phyloP scores from a whole-genome alignment of 2,888 invertebrate species.

The Unio delphinus region DNA sequence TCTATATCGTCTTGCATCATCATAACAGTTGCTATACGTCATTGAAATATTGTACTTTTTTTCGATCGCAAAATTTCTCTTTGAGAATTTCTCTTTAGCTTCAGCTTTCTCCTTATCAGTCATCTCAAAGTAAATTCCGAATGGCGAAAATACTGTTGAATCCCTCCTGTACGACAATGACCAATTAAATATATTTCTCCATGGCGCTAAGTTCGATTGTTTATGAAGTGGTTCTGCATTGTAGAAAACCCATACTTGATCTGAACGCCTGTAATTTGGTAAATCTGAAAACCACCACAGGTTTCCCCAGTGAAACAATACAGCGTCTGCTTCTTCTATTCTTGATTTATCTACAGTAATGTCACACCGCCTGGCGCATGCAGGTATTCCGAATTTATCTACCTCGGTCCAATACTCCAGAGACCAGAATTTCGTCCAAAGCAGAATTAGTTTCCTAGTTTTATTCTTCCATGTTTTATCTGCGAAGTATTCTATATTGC shows the following conservation, averaged over 20 bases:
- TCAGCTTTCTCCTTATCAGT: not conserved
- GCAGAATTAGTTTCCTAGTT: conserved; percentile 4
- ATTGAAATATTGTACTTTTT: conserved; percentile 5
- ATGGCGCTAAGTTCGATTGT: conserved; percentile 3
- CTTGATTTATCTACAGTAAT: conserved; percentile 2
- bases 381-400: conserved; percentile 5
- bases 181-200: conserved; percentile 5
- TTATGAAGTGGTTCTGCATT: conserved; percentile 4
- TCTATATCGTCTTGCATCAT: conserved; percentile 5
- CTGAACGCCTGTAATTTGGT: conserved; percentile 1
- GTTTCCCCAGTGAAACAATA: conserved; percentile 8
- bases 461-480: conserved; percentile 1
- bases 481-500: no score
- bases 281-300: conserved; percentile 3
- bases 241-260: conserved; percentile 6
- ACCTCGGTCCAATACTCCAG: conserved; percentile 1
- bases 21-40: conserved; percentile 4
- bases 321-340: conserved; percentile 5
- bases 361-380: conserved; percentile 3
- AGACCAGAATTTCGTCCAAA: conserved; percentile 4
- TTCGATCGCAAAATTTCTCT: conserved; percentile 5
- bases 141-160: conserved; percentile 4
- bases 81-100: not conserved
- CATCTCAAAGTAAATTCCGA: not conserved
- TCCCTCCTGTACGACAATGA: conserved; percentile 2